Conservation (phyloP, 2,888 invertebrate genomes). For the Drosophila lacicola region DNA sequence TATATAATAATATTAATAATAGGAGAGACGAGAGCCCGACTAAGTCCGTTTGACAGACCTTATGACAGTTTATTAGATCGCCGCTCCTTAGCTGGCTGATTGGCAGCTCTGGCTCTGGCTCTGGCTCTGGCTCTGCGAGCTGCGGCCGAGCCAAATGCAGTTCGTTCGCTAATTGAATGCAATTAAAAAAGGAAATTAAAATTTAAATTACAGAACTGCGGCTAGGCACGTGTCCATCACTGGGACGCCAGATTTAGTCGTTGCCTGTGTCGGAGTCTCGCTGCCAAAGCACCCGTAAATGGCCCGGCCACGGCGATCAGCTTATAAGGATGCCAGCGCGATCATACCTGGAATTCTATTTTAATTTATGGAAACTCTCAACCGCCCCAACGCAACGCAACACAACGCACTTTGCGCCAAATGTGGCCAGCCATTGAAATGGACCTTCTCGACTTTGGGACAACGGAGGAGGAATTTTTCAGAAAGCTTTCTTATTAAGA, state of each 20-base stretch:
- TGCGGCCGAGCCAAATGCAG: conserved; percentile 36
- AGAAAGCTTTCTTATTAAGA: no score
- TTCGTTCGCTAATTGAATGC: conserved; percentile 67
- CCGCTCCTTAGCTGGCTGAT: conserved; percentile 29
- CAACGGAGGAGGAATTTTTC: not conserved
- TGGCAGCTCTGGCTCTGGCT: conserved; percentile 32
- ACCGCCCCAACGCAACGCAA: conserved; percentile 27
- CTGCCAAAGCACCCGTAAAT: conserved; percentile 53
- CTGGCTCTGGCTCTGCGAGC: not conserved
- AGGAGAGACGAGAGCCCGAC: no score
- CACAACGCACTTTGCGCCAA: conserved; percentile 43
- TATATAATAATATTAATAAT: no score
- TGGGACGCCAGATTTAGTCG: conserved; percentile 49
- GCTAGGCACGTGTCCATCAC: conserved; percentile 68
- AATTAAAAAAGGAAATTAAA: conserved; percentile 76
- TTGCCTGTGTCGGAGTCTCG: conserved; percentile 27
- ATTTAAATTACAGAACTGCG: conserved; percentile 66
- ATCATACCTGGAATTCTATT: conserved; percentile 70
- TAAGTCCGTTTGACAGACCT: conserved; percentile 21
- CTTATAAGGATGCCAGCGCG: conserved; percentile 64
- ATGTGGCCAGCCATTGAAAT: conserved; percentile 61
- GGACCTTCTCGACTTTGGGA: conserved; percentile 18
- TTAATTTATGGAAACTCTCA: conserved; percentile 65
- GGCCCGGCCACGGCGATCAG: conserved; percentile 54
- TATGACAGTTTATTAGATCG: conserved; percentile 48